phyloP scores from a whole-genome alignment of 2,797 vertebrate species.

The Spheniscus humboldti region DNA sequence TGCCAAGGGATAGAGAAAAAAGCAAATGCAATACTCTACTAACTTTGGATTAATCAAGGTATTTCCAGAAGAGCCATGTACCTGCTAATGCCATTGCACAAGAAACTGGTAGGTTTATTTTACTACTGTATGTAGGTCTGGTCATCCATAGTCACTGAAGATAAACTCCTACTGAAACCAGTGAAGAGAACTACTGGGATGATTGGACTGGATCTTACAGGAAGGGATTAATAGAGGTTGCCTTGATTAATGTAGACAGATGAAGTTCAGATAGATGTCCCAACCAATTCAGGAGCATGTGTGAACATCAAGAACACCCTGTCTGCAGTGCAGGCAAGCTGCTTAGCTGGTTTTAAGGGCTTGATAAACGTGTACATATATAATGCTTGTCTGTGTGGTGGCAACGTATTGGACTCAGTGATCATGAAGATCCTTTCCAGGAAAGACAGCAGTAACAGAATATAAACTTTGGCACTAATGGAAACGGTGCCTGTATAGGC shows the following conservation, averaged over 20 bases:
- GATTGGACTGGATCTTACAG: neutral
- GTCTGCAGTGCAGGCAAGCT: neutral
- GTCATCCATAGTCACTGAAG: neutral
- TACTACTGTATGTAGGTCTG: neutral
- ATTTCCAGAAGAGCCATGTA: neutral
- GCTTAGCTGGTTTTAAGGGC: neutral
- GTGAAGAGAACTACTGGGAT: neutral
- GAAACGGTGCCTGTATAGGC: conserved; percentile 25
- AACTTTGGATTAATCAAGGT: neutral
- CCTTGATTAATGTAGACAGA: neutral
- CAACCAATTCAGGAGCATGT: neutral
- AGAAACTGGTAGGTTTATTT: neutral
- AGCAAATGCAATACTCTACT: neutral
- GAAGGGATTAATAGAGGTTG: neutral
- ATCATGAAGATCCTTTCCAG: conserved; percentile 31
- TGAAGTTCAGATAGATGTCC: neutral
- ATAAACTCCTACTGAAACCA: neutral
- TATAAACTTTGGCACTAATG: neutral
- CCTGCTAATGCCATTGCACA: neutral
- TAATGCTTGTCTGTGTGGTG: neutral
- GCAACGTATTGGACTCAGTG: neutral
- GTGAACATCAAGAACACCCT: neutral
- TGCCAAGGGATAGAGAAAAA: neutral
- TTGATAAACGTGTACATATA: neutral
- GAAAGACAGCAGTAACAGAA: conserved; percentile 48